phyloP scores from a whole-genome alignment of 2,113 vertebrate species.

The Xerus inauris region DNA sequence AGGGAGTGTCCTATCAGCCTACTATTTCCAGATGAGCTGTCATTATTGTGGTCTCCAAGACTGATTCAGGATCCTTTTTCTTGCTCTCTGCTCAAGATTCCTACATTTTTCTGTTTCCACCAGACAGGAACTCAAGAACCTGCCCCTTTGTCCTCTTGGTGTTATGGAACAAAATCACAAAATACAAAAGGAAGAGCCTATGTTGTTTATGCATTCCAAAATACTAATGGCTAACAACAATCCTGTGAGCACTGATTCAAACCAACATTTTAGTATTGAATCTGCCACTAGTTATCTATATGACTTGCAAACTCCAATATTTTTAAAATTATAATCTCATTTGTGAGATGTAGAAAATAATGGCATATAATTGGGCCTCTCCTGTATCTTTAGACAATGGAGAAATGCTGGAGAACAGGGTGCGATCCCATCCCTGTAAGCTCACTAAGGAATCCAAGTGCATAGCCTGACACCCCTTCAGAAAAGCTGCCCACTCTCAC shows the following conservation, averaged over 20 bases:
- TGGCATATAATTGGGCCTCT: background rate
- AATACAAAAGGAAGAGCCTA: background rate
- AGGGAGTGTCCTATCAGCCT: background rate
- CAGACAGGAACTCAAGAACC: background rate
- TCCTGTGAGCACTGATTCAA: background rate
- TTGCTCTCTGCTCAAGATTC: background rate
- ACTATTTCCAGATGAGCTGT: background rate
- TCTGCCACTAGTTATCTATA: background rate
- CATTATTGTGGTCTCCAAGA: background rate
- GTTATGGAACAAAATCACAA: background rate
- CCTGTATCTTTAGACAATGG: background rate
- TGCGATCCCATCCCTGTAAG: background rate
- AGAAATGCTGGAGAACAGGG: background rate
- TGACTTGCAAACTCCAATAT: background rate
- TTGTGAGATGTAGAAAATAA: background rate
- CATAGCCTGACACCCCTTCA: rapidly evolving
- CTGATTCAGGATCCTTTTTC: background rate
- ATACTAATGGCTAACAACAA: background rate
- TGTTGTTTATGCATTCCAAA: background rate
- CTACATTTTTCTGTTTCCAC: background rate
- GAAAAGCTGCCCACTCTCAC: background rate
- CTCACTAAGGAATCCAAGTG: background rate
- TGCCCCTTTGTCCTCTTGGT: background rate
- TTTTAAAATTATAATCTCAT: background rate
- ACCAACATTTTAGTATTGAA: background rate